These are phyloP conservation scores for Mesocentrotus franciscanus DNA, from an alignment of 53 echinoderm and acorn worm genomes.

Conservation along the genomic window DNA sequence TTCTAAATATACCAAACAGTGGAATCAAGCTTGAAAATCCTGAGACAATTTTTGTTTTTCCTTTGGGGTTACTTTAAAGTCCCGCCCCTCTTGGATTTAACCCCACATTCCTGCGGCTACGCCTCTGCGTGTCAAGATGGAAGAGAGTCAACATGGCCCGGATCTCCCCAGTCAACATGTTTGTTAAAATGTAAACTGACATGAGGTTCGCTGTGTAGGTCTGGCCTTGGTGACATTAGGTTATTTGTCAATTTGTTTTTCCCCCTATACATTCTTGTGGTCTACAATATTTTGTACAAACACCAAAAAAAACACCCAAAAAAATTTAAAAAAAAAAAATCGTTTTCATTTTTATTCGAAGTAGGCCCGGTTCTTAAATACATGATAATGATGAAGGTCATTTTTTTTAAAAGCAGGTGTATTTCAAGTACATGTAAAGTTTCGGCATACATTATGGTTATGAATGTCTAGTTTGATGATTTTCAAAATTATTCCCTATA, in stretches of 20 bases:
- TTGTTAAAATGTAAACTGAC: conserved; percentile 38
- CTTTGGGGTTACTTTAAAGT: not conserved
- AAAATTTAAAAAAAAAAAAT: not conserved
- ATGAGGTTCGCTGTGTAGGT: not conserved
- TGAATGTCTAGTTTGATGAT: not conserved
- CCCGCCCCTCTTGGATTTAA: not conserved
- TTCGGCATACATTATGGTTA: not conserved
- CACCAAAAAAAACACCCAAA: no score
- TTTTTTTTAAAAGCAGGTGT: not conserved
- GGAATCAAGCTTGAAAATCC: no score
- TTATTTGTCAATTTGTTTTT: not conserved
- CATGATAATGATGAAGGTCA: no score
- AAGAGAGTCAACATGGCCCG: not conserved
- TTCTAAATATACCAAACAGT: no score
- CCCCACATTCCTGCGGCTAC: not conserved
- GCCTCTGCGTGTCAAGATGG: not conserved
- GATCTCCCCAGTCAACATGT: not conserved
- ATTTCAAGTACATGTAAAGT: not conserved
- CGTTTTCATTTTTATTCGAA: no score
- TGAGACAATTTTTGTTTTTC: no score
- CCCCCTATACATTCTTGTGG: conserved; percentile 3
- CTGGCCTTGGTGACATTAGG: not conserved
- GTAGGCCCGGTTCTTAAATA: no score
- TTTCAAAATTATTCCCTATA: not conserved
- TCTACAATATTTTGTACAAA: not conserved